phyloP scores from a whole-genome alignment of 2,797 vertebrate species.

The Alectoris magna region DNA sequence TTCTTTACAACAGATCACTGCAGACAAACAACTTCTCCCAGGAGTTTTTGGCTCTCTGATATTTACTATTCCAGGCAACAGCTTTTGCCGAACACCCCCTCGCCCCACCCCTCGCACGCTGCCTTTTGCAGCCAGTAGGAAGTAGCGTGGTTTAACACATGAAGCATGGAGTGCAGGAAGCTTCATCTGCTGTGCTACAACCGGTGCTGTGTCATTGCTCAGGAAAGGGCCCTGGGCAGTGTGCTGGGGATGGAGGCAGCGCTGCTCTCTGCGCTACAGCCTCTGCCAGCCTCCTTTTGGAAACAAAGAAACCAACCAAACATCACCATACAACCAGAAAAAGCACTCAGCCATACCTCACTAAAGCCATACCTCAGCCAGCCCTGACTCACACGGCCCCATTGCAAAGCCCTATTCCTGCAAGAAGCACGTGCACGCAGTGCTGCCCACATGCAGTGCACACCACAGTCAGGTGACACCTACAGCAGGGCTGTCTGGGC shows the following conservation, averaged over 20 bases:
- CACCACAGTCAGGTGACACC: not conserved
- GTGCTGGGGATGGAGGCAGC: not conserved
- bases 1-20: not conserved
- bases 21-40: not conserved
- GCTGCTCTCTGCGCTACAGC: too few relatives aligned
- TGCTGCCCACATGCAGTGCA: not conserved
- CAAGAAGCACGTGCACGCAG: not conserved
- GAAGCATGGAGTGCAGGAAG: not conserved
- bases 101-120: rapidly evolving
- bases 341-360: not conserved
- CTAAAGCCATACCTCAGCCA: too few relatives aligned
- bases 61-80: not conserved
- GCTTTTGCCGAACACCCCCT: not conserved
- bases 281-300: not conserved
- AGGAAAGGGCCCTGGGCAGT: rapidly evolving
- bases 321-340: not conserved
- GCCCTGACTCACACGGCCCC: not conserved
- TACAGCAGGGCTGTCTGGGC: not conserved
- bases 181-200: not conserved
- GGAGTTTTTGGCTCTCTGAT: not conserved
- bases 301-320: not conserved
- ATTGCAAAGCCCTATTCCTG: too few relatives aligned
- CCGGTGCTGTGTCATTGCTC: not conserved
- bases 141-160: not conserved
- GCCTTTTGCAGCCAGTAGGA: not conserved